Evolutionary conservation across 2,113 vertebrate species (phyloP).

Genomic region (Chauna torquata): DNA sequence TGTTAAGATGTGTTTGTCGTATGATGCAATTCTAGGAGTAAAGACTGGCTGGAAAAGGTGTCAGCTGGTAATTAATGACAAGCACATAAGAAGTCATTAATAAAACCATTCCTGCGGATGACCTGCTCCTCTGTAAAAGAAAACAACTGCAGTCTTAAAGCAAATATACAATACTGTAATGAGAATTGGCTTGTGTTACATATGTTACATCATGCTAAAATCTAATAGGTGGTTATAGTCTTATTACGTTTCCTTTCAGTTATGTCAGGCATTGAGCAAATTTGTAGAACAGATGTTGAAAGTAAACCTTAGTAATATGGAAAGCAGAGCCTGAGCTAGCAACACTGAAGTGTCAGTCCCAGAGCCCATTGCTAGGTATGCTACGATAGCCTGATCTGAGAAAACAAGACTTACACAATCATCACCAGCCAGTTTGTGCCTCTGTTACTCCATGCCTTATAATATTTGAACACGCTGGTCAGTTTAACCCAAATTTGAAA

Average conservation of each 20-base stretch:
- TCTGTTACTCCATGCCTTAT: background rate
- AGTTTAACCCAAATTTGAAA: background rate
- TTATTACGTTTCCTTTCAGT: background rate
- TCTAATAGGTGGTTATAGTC: background rate
- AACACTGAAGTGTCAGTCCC: background rate
- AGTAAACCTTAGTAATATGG: background rate
- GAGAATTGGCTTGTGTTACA: background rate
- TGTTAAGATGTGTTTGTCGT: background rate
- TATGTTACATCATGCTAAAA: background rate
- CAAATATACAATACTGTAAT: background rate
- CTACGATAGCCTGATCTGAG: background rate
- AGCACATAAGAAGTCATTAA: background rate
- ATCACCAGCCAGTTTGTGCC: background rate
- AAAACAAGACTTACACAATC: background rate
- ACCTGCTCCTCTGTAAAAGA: background rate
- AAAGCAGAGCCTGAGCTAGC: background rate
- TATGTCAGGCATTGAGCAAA: background rate
- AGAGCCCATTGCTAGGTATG: background rate
- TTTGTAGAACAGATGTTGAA: background rate
- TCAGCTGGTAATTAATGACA: slow-evolving; percentile 33
- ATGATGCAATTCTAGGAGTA: slow-evolving; percentile 35
- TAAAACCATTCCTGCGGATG: background rate
- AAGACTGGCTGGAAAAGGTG: slow-evolving; percentile 57
- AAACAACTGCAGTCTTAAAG: background rate
- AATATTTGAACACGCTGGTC: background rate